Conservation (phyloP, 2,888 invertebrate genomes). For the Seira musarum region DNA sequence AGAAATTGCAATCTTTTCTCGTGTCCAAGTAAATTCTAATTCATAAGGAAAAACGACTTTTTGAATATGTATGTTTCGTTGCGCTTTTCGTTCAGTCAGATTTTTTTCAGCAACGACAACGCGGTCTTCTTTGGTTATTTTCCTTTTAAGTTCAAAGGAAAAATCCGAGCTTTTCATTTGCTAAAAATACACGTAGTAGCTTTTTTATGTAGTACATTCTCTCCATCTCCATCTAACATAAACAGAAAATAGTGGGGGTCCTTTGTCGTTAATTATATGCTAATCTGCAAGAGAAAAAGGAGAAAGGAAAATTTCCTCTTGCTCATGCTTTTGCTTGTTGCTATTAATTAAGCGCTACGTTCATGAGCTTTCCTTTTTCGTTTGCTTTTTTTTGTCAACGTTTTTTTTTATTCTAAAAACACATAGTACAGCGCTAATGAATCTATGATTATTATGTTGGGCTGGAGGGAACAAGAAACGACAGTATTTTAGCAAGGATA, state of each 20-base stretch:
- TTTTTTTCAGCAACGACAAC: no score
- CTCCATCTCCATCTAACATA: slow-evolving; percentile 20
- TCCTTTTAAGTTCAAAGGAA: background rate
- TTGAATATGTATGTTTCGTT: background rate
- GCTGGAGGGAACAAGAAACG: background rate
- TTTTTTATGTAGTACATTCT: background rate
- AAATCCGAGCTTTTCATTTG: background rate
- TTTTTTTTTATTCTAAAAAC: slow-evolving; percentile 8
- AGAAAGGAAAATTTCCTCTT: background rate
- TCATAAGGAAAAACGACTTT: slow-evolving; percentile 47
- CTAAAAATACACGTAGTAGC: background rate
- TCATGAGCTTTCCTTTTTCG: slow-evolving; percentile 18
- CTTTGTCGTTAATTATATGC: slow-evolving; percentile 53
- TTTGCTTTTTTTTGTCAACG: slow-evolving; percentile 8
- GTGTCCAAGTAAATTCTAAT: slow-evolving; percentile 55
- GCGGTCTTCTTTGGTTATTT: background rate
- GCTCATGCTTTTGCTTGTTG: background rate
- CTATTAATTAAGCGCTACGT: slow-evolving; percentile 54
- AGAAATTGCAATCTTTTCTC: slow-evolving; percentile 49
- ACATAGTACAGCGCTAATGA: slow-evolving; percentile 31
- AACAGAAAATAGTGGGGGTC: slow-evolving; percentile 30
- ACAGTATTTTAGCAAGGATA: background rate
- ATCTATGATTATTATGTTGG: slow-evolving; percentile 39
- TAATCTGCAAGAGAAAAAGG: slow-evolving; percentile 39
- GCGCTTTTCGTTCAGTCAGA: background rate